A percentile compares a stretch with the other conserved stretches of the same genome.
phyloP scores from a whole-genome alignment of 2,797 vertebrate species.

The Oryzias dopingdopingensis region DNA sequence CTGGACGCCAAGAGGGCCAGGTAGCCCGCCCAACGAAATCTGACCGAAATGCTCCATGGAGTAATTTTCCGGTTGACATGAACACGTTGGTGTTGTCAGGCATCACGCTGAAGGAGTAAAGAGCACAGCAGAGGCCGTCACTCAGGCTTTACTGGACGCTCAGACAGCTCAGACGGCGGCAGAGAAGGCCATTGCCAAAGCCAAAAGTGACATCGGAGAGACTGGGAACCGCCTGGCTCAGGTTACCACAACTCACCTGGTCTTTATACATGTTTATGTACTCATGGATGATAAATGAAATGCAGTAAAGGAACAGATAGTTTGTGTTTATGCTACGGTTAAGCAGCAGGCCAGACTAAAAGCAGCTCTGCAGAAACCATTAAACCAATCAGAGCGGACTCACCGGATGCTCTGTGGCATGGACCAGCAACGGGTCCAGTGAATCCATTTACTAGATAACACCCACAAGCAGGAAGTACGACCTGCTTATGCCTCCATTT shows the following conservation, averaged over 20 bases:
- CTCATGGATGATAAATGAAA: no score
- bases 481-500: no score
- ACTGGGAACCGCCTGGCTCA: slow-evolving; percentile 78
- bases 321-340: no score
- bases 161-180: slow-evolving; percentile 83
- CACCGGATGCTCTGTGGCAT: no score
- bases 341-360: no score
- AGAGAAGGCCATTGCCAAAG: slow-evolving; percentile 83
- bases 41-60: not conserved
- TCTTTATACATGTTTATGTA: no score
- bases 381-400: no score
- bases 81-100: slow-evolving; percentile 57
- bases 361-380: no score
- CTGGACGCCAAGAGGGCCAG: slow-evolving; percentile 88
- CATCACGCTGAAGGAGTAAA: slow-evolving; percentile 84
- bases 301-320: no score
- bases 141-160: slow-evolving; percentile 83
- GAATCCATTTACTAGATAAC: no score
- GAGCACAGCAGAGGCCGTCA: slow-evolving; percentile 82
- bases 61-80: not conserved
- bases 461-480: no score
- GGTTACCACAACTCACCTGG: slow-evolving; percentile 57
- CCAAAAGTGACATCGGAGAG: slow-evolving; percentile 82
- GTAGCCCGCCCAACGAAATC: slow-evolving; percentile 55
- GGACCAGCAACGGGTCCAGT: no score